These are phyloP conservation scores for Dendrophyllia cribrosa DNA, from an alignment of 64 coral and sea anemone genomes.

Conservation along the genomic window DNA sequence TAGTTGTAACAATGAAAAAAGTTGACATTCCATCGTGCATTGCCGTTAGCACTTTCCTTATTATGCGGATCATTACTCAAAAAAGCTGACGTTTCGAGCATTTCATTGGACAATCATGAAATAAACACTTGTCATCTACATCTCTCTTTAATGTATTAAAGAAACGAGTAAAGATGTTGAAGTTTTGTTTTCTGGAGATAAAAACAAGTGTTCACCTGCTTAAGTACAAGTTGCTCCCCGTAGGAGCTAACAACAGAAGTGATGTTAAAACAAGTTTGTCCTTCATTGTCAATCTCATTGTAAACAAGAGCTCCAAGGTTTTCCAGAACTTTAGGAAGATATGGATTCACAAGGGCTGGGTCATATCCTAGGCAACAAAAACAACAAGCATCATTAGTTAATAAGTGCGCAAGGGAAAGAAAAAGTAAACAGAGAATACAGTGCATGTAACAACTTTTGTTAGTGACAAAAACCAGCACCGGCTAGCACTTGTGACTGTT, in stretches of 20 bases:
- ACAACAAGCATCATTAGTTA: background rate
- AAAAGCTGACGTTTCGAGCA: no score
- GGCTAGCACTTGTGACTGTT: no score
- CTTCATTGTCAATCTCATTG: constrained; percentile 72
- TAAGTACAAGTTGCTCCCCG: constrained; percentile 81
- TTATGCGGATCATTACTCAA: no score
- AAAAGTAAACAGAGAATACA: background rate
- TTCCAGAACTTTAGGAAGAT: constrained; percentile 91
- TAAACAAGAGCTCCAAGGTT: constrained; percentile 85
- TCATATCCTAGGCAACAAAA: constrained; percentile 77
- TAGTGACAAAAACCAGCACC: no score
- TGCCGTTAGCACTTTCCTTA: no score
- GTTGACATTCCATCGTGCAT: no score
- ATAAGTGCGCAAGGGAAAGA: background rate
- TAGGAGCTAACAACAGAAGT: constrained; percentile 82
- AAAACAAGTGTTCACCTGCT: constrained; percentile 58
- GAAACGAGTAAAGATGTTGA: no score
- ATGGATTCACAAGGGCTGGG: constrained; percentile 96
- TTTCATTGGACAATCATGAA: no score
- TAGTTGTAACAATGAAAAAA: no score
- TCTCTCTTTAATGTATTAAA: no score
- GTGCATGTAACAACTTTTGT: background rate
- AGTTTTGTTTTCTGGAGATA: background rate
- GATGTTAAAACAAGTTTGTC: constrained; percentile 78
- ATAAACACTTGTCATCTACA: no score